Evolutionary conservation across 2,113 vertebrate species (phyloP), one percentile per base, ranked within the genome.

Genomic region (Forbesichthys agassizii): DNA sequence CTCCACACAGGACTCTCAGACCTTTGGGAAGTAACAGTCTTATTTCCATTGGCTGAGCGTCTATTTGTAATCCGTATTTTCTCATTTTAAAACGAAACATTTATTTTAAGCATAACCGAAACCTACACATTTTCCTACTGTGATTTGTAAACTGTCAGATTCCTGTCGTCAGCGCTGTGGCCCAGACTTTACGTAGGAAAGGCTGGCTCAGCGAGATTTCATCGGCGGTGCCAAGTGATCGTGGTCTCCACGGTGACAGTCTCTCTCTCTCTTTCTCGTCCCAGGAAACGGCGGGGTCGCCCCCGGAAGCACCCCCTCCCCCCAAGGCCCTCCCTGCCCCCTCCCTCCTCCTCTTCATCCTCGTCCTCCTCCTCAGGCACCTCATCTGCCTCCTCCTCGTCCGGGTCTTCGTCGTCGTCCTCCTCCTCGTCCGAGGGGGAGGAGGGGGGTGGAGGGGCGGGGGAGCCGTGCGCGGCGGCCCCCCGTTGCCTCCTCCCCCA

Each of bases 391-490:
- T 91, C 90, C 0, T 90, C 90, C 3, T 89, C 90, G 0, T 87
- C 83, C 0, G 77, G 69, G 0, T 81, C 80, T 0, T 85, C 81
- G 0, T 81, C 83, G 0, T 82, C 82, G 0, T 80, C 79, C 0
- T 78, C 69, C 0, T 87, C 81, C 0, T 85, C 90, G 0, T 87
- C 89, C 0, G 83, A 88, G 0, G 88, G 77, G 0, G 89, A 84
- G 0, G 89, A 61, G 0, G 61, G 11, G 2, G 57, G 36, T 5
- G 4, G 46, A 0, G 84, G 86, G 46, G 71, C 69, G 1, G 76
- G 82, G 20, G 94, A 95, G 70, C 92, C 91, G 1, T 95, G 93
- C 4, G 94, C 94, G 0, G 94, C 94, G 0, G 91, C 92, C 1
- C 84, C 71, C 3, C 85, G 64, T 0, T 94, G 95, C 68, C 81